phyloP scores from a whole-genome alignment of 2,888 invertebrate species.

The Drosophila maculinotata region DNA sequence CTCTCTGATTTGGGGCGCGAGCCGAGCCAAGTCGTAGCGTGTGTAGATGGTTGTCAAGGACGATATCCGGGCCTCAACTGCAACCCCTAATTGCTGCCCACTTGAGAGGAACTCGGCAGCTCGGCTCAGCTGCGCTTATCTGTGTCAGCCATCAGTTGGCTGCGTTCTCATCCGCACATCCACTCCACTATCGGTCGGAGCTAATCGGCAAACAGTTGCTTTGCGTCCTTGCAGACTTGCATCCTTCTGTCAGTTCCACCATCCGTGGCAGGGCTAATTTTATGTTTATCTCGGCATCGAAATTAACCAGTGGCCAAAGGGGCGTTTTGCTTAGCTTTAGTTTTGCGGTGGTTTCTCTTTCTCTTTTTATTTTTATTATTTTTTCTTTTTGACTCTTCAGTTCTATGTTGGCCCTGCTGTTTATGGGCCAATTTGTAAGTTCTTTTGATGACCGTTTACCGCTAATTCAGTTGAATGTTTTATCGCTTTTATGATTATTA shows the following conservation, averaged over 20 bases:
- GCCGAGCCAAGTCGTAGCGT: constrained; percentile 26
- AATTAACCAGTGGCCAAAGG: constrained; percentile 60
- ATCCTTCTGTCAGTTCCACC: constrained; percentile 28
- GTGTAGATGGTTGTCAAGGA: constrained; percentile 56
- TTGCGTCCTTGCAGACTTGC: constrained; percentile 18
- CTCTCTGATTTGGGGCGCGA: constrained; percentile 61
- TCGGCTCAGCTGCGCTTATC: constrained; percentile 68
- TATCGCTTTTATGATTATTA: constrained; percentile 27
- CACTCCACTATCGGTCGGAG: constrained; percentile 47
- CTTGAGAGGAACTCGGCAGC: constrained; percentile 57
- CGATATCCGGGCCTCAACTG: constrained; percentile 51
- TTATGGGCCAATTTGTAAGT: constrained; percentile 61
- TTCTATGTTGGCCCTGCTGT: constrained; percentile 28
- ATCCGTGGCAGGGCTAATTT: constrained; percentile 46
- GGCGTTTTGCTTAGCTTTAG: constrained; percentile 64
- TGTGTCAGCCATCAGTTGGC: constrained; percentile 65
- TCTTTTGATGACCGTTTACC: constrained; percentile 38
- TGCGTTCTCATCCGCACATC: constrained; percentile 52
- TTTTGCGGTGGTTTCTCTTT: constrained; percentile 39
- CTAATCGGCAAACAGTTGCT: constrained; percentile 56
- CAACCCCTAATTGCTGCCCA: constrained; percentile 77
- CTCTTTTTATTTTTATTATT: no score
- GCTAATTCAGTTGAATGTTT: constrained; percentile 26
- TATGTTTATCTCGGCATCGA: constrained; percentile 64
- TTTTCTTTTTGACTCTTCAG: constrained; percentile 33